A percentile compares a stretch with the other conserved stretches of the same genome.
phyloP scores from a whole-genome alignment of 37 sponge, comb jelly and placozoan species.

The Halichondria panicea region DNA sequence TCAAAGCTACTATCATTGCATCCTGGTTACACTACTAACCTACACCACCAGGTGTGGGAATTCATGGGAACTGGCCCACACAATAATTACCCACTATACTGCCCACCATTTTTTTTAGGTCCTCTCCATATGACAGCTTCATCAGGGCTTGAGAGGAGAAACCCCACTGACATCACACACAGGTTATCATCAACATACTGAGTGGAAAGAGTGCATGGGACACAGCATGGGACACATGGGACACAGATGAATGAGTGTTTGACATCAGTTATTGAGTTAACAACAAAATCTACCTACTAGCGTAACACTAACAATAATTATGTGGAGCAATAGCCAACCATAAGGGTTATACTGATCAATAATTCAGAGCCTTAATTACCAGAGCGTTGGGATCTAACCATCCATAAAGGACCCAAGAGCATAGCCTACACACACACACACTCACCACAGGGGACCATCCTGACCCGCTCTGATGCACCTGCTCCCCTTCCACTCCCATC shows the following conservation, averaged over 20 bases:
- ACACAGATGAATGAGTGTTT: background rate
- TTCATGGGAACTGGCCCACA: no score
- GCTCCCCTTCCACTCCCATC: slow-evolving; percentile 88
- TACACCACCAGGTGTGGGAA: no score
- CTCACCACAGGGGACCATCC: slow-evolving; percentile 98
- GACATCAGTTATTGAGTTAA: background rate
- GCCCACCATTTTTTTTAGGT: slow-evolving; percentile 98
- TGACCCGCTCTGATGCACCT: slow-evolving; percentile 92
- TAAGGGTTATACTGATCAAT: background rate
- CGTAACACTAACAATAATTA: background rate
- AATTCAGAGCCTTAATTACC: background rate
- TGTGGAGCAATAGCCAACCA: background rate
- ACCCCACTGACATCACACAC: slow-evolving; percentile 98
- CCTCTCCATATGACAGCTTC: slow-evolving; percentile 99
- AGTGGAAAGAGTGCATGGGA: background rate
- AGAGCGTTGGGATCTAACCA: background rate
- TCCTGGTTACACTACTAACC: no score
- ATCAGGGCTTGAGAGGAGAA: slow-evolving; percentile 81
- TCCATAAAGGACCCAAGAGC: background rate
- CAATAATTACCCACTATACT: no score
- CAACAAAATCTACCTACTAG: background rate
- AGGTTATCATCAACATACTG: slow-evolving; percentile 93
- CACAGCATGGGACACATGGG: background rate
- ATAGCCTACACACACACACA: background rate
- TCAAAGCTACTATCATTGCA: no score